Conservation (phyloP, 92 coral and sea anemone species). For the Porites evermanni region DNA sequence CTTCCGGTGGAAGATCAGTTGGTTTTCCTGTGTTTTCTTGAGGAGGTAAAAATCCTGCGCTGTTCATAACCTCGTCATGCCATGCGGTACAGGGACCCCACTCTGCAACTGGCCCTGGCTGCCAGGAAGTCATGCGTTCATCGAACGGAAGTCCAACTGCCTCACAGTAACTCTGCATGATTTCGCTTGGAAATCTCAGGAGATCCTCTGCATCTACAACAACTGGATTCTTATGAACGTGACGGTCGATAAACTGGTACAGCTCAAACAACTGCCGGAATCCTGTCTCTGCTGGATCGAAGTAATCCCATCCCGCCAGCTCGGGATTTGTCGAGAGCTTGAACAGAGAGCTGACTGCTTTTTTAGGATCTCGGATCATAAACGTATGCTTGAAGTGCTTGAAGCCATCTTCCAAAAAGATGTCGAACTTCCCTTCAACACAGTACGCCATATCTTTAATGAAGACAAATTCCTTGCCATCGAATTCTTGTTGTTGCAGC, state of each 20-base stretch:
- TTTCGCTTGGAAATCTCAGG: constrained; percentile 65
- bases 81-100: constrained; percentile 73
- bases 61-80: constrained; percentile 73
- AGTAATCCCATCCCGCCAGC: constrained; percentile 83
- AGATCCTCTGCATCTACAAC: constrained; percentile 84
- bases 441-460: constrained; percentile 86
- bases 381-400: constrained; percentile 73
- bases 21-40: background rate
- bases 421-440: constrained; percentile 59
- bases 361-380: constrained; percentile 69
- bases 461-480: constrained; percentile 67
- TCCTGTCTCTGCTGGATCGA: constrained; percentile 80
- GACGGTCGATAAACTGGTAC: constrained; percentile 64
- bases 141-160: constrained; percentile 65
- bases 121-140: constrained; percentile 74
- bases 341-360: constrained; percentile 73
- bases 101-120: constrained; percentile 61
- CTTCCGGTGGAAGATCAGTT: constrained; percentile 59
- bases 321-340: constrained; percentile 70
- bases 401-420: constrained; percentile 69
- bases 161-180: constrained; percentile 74
- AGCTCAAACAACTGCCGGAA: constrained; percentile 71
- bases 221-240: constrained; percentile 49
- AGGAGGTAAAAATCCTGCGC: constrained; percentile 57
- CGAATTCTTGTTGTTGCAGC: constrained; percentile 66